Evolutionary conservation across 2,888 invertebrate species (phyloP).

Genomic region (Cheiracanthium punctorium): DNA sequence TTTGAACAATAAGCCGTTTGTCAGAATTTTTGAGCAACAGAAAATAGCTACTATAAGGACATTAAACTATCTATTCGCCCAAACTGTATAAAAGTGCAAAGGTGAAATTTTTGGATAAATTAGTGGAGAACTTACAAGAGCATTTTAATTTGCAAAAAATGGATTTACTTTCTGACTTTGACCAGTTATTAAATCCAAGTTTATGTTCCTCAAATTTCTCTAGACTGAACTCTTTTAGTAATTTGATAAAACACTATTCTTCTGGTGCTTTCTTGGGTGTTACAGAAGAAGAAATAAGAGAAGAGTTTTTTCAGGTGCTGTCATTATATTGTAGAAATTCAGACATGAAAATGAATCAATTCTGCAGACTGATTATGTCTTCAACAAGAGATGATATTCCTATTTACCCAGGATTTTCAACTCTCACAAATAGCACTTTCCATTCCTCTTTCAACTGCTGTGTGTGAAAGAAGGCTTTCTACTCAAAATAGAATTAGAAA

Average conservation of each 20-base stretch:
- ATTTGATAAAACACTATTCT: too few relatives aligned
- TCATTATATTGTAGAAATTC: not conserved
- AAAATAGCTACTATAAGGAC: too few relatives aligned
- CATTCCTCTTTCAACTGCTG: too few relatives aligned
- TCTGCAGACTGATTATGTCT: not conserved
- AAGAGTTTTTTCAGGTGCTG: not conserved
- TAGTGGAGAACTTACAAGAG: not conserved
- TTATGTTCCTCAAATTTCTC: too few relatives aligned
- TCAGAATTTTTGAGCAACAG: not conserved
- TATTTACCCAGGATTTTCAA: not conserved
- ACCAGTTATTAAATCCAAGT: too few relatives aligned
- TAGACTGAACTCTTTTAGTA: too few relatives aligned
- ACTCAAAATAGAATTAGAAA: too few relatives aligned
- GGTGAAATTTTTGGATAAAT: not conserved
- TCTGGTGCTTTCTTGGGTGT: not conserved
- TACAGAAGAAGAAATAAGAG: not conserved
- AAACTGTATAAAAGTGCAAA: not conserved
- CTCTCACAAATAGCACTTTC: not conserved
- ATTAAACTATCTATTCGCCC: not conserved
- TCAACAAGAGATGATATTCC: not conserved
- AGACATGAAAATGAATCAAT: not conserved
- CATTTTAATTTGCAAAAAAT: not conserved
- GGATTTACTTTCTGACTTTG: not conserved
- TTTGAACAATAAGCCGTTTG: not conserved
- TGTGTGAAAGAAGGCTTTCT: constrained; percentile 6